phyloP scores from a whole-genome alignment of 2,113 vertebrate genomes.

The Corynorhinus townsendii region DNA sequence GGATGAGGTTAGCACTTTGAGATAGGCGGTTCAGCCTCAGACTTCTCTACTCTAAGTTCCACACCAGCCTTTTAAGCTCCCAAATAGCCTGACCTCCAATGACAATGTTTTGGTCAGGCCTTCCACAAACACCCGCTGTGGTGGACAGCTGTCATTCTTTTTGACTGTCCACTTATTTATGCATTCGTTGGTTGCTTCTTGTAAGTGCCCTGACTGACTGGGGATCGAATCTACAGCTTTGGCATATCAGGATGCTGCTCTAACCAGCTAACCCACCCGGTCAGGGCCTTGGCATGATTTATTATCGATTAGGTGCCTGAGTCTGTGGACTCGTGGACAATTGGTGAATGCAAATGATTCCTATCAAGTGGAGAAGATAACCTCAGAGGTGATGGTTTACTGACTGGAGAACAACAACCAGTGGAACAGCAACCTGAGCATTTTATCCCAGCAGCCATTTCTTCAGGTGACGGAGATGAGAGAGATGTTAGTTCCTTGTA shows the following conservation, averaged over 20 bases:
- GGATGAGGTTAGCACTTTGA: neutral
- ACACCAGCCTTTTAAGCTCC: neutral
- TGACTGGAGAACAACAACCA: neutral
- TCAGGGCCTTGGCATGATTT: neutral
- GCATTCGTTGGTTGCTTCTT: neutral
- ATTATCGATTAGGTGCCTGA: neutral
- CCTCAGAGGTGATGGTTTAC: rapidly evolving
- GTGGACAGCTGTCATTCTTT: neutral
- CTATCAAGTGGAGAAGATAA: neutral
- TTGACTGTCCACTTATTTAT: neutral
- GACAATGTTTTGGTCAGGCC: neutral
- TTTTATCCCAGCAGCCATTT: too few relatives aligned
- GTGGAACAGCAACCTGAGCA: neutral
- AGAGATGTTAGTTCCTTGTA: neutral
- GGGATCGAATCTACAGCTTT: neutral
- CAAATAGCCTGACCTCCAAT: rapidly evolving
- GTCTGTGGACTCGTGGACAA: neutral
- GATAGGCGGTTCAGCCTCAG: rapidly evolving
- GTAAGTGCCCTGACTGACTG: neutral
- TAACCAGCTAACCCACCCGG: neutral
- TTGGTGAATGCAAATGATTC: neutral
- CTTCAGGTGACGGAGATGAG: neutral
- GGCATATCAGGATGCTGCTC: neutral
- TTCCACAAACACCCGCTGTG: neutral
- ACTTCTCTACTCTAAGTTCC: neutral